Base-by-base conservation (phyloP, 2,797 vertebrate species). In the Pangasius sanitwongsei region DNA sequence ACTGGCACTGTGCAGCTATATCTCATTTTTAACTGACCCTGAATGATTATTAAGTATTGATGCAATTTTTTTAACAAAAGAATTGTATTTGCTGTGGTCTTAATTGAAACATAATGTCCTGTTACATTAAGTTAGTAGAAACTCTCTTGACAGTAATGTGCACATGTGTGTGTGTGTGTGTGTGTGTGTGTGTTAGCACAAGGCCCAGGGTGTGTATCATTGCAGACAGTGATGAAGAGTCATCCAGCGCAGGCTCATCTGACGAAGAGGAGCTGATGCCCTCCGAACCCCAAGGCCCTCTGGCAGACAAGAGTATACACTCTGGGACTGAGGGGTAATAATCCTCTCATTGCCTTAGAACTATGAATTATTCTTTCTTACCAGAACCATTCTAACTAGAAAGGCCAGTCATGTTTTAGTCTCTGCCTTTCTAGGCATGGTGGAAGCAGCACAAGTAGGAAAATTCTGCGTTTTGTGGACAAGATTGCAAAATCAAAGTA, bases 401-500 rank as follows among this genome's bases (percentile, higher is more conserved):
- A 34, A 12, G 2, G 5, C 53, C 28, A 6, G 63, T 85, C 13
- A 44, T 9, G 63, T 34, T 63, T 57, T 48, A 67, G 34, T 59
- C 9, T 81, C 31, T 81, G 50, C 18, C 50, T 4, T 0, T 88
- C 12, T 37, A 97, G 97, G 74, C 95, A 97, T 1, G 84, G 95
- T 6, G 94, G 95, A 93, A 23, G 78, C 53, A 97, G 97, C 94
- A 97, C 97, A 0, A 93, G 97, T 50, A 92, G 96, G 85, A 97
- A 94, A 93, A 95, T 98, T 92, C 94, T 98, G 89, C 94, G 96
- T 89, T 96, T 98, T 2, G 95, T 98, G 92, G 97, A 97, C 86
- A 98, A 97, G 92, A 97, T 98, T 0, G 95, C 97, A 85, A 97
- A 97, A 92, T 98, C 97, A 70, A 97, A 97, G 86, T 98, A 97